Percentiles rank a stretch among this genome's conserved stretches.
Evolutionary conservation across 2,113 vertebrate species (phyloP).

Genomic region (Oreotrochilus melanogaster): DNA sequence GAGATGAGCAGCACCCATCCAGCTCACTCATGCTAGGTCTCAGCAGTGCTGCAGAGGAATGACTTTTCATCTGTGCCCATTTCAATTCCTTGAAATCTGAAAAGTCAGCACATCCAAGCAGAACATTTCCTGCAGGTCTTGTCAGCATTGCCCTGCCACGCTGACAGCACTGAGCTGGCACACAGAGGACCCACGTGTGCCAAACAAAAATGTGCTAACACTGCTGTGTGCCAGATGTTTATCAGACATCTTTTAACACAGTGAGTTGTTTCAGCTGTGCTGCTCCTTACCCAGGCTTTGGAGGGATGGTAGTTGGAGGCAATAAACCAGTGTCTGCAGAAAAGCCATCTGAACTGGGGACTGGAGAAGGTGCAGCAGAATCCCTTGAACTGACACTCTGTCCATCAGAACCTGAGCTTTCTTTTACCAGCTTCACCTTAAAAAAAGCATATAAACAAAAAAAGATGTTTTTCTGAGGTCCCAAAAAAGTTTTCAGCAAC

Average conservation of each 20-base stretch:
- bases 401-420: slow-evolving; percentile 77
- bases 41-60: neutral
- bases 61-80: neutral
- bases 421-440: slow-evolving; percentile 90
- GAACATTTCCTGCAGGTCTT: neutral
- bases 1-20: neutral
- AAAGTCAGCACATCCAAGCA: neutral
- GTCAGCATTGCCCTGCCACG: neutral
- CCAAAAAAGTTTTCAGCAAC: neutral
- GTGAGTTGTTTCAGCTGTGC: neutral
- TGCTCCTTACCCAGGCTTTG: slow-evolving; percentile 84
- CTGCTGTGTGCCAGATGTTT: neutral
- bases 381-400: slow-evolving; percentile 81
- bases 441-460: neutral
- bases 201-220: neutral
- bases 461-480: neutral
- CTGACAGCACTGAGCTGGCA: neutral
- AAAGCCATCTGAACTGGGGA: slow-evolving; percentile 80
- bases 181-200: neutral
- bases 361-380: slow-evolving; percentile 85
- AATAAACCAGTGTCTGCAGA: slow-evolving; percentile 74
- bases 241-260: neutral
- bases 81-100: neutral
- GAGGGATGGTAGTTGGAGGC: slow-evolving; percentile 59
- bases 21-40: neutral